Evolutionary conservation across 2,113 vertebrate species (phyloP), one percentile per base, ranked within the genome.

Genomic region (Pitta sordida): DNA sequence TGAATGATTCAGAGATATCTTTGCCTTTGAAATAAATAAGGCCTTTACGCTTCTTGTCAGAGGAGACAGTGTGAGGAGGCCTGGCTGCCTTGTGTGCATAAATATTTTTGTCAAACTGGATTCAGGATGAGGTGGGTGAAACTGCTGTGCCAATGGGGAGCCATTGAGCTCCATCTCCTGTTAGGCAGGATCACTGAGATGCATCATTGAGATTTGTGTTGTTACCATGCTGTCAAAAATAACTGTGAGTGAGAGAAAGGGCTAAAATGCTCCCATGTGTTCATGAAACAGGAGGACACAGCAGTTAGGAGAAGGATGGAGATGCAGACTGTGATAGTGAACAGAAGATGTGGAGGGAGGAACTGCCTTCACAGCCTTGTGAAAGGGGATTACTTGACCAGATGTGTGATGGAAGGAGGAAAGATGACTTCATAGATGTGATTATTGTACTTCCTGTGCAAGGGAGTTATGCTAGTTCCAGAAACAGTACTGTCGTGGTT

Each of bases 91-190:
- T 87, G 70, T 75, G 78, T 29, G 10, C 55, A 51, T 92, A 85
- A 87, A 76, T 96, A 84, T 53, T 76, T 91, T 86, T 89, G 78
- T 93, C 83, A 92, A 89, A 75, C 51, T 74, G 69, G 58, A 71
- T 76, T 89, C 53, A 73, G 49, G 69, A 63, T 92, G 83, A 84
- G 88, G 69, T 81, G 81, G 58, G 62, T 91, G 78, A 95, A 91
- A 83, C 15, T 19, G 84, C 85, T 88, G 88, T 0, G 0, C 59
- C 86, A 83, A 53, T 84, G 58, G 29, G 86, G 69, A 91, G 49
- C 70, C 89, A 93, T 89, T 43, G 68, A 81, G 85, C 89, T 84
- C 69, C 86, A 73, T 91, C 69, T 85, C 83, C 86, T 85, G 60
- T 48, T 75, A 81, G 70, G 86, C 48, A 69, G 39, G 39, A 52